Base-by-base conservation (phyloP, 2,113 vertebrate genomes). In the Sporophila hypoxantha region DNA sequence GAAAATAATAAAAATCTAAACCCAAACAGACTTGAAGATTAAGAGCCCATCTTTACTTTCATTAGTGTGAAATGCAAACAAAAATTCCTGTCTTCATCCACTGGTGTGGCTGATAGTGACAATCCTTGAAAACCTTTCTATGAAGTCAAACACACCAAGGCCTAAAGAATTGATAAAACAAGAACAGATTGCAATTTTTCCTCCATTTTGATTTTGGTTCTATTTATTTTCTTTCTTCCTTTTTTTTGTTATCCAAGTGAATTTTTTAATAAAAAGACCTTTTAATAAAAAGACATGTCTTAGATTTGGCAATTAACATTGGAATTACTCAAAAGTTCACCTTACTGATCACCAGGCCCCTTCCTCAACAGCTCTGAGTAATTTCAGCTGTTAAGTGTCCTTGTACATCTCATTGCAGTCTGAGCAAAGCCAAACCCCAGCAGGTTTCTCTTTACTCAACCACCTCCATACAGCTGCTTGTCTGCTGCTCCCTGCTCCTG, bases 231-330 rank as follows among this genome's bases (percentile, higher is more conserved):
- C 4, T 21, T 18, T 9, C 9, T 14, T 8, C 9, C 3, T 19
- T 17, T 6, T 12, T 25, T 20, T 15, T 3, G 42, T 42, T 1
- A 13, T 27, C 5, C 10, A 3, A 18, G 0, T 5, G 5, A 68
- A 10, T 19, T 50, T 6, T 70, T 91, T 14, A 17, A 21, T 39
- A 20, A 53, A 71, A 84, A 32, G 5, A 61, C 17, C n/a, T 6
- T 70, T 91, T 14, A 17, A 21, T 39, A 20, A 53, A 71, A 84
- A 32, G 5, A 61, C 1, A 5, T 61, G 41, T 4, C 41, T 44
- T 84, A 60, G 29, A 37, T 27, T 27, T 73, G 22, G 25, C 32
- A 61, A 21, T 34, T 61, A 68, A 18, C 14, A 57, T 36, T 9
- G 49, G 17, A 57, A 61, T 50, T 76, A 53, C 20, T 53, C 14